A percentile compares a stretch with the other conserved stretches of the same genome.
These are phyloP conservation scores for Napeogenes sylphis DNA, from an alignment of 2,888 invertebrate species.

Conservation along the genomic window DNA sequence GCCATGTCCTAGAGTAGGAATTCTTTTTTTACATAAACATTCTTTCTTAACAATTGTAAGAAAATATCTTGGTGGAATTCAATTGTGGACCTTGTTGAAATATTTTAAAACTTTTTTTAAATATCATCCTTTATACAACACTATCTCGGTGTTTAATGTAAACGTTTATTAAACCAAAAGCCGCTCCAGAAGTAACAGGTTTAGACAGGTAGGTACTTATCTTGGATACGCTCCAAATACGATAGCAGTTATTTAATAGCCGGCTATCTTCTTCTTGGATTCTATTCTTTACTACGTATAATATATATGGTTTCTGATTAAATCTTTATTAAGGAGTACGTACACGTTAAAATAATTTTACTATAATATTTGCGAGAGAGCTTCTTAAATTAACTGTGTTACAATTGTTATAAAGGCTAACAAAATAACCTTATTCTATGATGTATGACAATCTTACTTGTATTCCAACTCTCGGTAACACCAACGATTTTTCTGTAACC, in stretches of 20 bases:
- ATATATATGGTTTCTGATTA: not conserved
- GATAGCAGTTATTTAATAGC: slow-evolving; percentile 21
- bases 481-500: slow-evolving; percentile 88
- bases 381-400: no score
- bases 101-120: not conserved
- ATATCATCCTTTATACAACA: not conserved
- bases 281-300: not conserved
- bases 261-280: not conserved
- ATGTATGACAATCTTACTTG: slow-evolving; percentile 54
- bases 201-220: slow-evolving; percentile 12
- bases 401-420: no score
- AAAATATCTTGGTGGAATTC: no score
- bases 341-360: no score
- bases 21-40: not conserved
- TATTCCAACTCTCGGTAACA: slow-evolving; percentile 89
- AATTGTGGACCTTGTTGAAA: not conserved
- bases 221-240: slow-evolving; percentile 20
- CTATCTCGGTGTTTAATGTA: not conserved
- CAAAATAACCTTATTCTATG: not conserved
- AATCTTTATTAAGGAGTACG: not conserved
- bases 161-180: slow-evolving; percentile 12
- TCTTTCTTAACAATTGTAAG: no score
- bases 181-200: slow-evolving; percentile 20
- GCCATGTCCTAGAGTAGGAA: slow-evolving; percentile 84
- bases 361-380: no score